Evolutionary conservation across 1,140 invertebrate genomes (phyloP).

Genomic region (Hestina assimilis): DNA sequence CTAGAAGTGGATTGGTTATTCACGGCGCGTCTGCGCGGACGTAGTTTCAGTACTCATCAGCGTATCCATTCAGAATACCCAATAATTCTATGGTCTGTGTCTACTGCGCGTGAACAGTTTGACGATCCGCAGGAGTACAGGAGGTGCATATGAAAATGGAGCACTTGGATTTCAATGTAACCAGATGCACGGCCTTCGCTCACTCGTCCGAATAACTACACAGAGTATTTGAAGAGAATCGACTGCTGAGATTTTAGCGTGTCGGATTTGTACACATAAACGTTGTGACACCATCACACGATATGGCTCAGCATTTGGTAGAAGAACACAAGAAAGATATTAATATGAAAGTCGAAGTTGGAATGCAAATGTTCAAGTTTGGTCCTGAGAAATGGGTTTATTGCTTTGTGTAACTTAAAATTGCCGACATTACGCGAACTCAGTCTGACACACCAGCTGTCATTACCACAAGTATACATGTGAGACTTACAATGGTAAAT

Average conservation of each 20-base stretch:
- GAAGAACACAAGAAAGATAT: slow-evolving; percentile 40
- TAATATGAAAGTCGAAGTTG: slow-evolving; percentile 39
- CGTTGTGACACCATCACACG: slow-evolving; percentile 31
- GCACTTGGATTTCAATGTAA: slow-evolving; percentile 44
- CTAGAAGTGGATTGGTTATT: slow-evolving; percentile 55
- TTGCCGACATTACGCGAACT: slow-evolving; percentile 43
- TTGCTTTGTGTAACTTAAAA: slow-evolving; percentile 37
- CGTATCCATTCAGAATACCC: slow-evolving; percentile 57
- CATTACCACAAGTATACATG: slow-evolving; percentile 60
- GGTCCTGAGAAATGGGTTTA: slow-evolving; percentile 47
- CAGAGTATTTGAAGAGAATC: slow-evolving; percentile 53
- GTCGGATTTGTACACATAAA: slow-evolving; percentile 40
- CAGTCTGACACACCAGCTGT: slow-evolving; percentile 47
- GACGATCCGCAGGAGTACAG: slow-evolving; percentile 49
- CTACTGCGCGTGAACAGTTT: slow-evolving; percentile 54
- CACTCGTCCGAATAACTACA: slow-evolving; percentile 41
- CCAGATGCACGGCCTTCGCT: slow-evolving; percentile 51
- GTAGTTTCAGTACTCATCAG: slow-evolving; percentile 57
- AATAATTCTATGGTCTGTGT: slow-evolving; percentile 53
- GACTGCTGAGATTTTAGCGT: slow-evolving; percentile 52
- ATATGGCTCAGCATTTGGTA: slow-evolving; percentile 43
- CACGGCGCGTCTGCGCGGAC: slow-evolving; percentile 51
- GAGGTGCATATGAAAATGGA: slow-evolving; percentile 42
- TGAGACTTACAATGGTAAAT: slow-evolving; percentile 58
- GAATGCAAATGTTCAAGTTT: slow-evolving; percentile 53